Evolutionary conservation across 1,140 invertebrate genomes (phyloP).

Genomic region (Telenomus remus): DNA sequence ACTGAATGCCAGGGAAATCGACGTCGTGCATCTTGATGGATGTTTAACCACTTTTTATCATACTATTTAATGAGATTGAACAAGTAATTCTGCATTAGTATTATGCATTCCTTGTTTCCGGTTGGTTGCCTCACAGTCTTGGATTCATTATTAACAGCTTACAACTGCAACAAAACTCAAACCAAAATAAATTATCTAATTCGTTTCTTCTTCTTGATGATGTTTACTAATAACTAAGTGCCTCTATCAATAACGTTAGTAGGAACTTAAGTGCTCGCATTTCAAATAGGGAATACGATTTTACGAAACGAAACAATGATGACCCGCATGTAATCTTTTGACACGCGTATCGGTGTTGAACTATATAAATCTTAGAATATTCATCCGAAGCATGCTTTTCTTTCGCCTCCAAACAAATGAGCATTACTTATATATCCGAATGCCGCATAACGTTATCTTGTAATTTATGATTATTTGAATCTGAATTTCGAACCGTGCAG

Average conservation of each 20-base stretch:
- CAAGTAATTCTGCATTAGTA: neutral
- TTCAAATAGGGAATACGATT: slow-evolving; percentile 1
- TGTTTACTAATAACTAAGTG: slow-evolving; percentile 6
- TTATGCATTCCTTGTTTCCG: too few relatives aligned
- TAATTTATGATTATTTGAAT: slow-evolving; percentile 48
- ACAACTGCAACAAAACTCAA: too few relatives aligned
- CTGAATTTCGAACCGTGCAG: slow-evolving; percentile 9
- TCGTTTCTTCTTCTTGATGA: slow-evolving; percentile 14
- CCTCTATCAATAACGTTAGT: slow-evolving; percentile 43
- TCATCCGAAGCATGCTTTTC: slow-evolving; percentile 39
- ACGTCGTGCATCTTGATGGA: slow-evolving; percentile 27
- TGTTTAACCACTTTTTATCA: slow-evolving; percentile 12
- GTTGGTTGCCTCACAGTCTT: too few relatives aligned
- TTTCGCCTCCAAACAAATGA: slow-evolving; percentile 37
- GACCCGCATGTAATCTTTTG: slow-evolving; percentile 43
- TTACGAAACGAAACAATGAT: slow-evolving; percentile 12
- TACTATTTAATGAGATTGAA: slow-evolving; percentile 15
- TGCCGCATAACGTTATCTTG: slow-evolving; percentile 19
- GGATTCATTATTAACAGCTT: too few relatives aligned
- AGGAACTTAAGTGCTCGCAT: slow-evolving; percentile 21
- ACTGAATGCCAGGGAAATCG: slow-evolving; percentile 9
- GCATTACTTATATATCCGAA: slow-evolving; percentile 10
- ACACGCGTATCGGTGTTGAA: slow-evolving; percentile 15
- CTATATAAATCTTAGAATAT: slow-evolving; percentile 40
- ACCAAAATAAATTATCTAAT: slow-evolving; percentile 2